phyloP scores from a whole-genome alignment of 2,888 invertebrate genomes.

The Torymus aiolomorphi region DNA sequence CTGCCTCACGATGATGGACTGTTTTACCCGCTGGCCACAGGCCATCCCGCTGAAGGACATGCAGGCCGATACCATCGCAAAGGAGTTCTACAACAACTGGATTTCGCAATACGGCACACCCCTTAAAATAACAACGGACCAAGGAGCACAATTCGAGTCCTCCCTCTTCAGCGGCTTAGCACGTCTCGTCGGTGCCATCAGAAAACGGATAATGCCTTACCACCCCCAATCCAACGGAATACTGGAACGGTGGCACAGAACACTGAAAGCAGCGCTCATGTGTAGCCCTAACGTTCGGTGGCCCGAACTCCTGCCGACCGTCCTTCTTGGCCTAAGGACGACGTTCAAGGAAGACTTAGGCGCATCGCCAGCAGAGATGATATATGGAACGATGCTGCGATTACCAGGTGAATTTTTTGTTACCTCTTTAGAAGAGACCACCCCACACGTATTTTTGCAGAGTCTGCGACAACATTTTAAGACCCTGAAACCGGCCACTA shows the following conservation, averaged over 20 bases:
- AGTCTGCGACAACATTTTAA: background rate
- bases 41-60: background rate
- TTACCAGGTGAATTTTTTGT: slow-evolving; percentile 14
- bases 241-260: slow-evolving; percentile 33
- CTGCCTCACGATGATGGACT: slow-evolving; percentile 5
- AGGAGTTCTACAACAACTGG: background rate
- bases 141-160: no score
- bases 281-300: background rate
- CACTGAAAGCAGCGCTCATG: background rate
- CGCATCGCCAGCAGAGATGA: background rate
- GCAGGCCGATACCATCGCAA: background rate
- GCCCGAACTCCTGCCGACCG: background rate
- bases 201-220: slow-evolving; percentile 53
- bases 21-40: background rate
- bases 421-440: background rate
- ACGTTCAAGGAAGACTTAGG: background rate
- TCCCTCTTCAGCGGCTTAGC: slow-evolving; percentile 56
- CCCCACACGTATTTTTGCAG: background rate
- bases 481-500: background rate
- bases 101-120: slow-evolving; percentile 57
- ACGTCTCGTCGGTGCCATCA: slow-evolving; percentile 40
- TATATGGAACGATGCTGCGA: background rate
- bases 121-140: slow-evolving; percentile 60
- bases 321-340: background rate
- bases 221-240: slow-evolving; percentile 52